These are phyloP conservation scores for Morphnarchus princeps DNA, from an alignment of 2,113 vertebrate species.

Conservation along the genomic window DNA sequence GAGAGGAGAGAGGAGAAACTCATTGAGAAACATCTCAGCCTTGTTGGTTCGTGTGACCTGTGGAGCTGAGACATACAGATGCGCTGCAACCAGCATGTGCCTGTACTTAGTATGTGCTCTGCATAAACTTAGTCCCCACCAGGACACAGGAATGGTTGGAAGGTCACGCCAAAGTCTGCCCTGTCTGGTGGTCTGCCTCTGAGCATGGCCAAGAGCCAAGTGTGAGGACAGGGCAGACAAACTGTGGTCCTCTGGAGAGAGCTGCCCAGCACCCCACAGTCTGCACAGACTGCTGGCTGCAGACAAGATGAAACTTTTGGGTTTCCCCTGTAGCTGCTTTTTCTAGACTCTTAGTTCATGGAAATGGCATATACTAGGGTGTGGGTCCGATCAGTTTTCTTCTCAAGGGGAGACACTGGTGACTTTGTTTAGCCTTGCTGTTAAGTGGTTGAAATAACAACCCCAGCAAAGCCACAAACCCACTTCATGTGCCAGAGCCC, in stretches of 20 bases:
- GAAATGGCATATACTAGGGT: neutral
- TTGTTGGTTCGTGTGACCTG: neutral
- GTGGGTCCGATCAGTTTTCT: neutral
- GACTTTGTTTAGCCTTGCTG: conserved; percentile 8
- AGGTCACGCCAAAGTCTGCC: neutral
- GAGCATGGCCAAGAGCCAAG: neutral
- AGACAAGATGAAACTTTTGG: neutral
- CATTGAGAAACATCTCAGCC: neutral
- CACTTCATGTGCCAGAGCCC: neutral
- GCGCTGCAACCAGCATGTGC: neutral
- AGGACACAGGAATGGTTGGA: neutral
- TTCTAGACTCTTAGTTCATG: neutral
- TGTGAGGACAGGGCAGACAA: neutral
- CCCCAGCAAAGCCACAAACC: neutral
- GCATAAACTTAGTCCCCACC: neutral
- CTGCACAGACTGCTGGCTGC: neutral
- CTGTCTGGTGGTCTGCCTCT: neutral
- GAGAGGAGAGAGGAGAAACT: neutral
- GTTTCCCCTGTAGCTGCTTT: neutral
- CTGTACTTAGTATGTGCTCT: neutral
- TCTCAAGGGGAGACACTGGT: neutral
- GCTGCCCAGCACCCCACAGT: neutral
- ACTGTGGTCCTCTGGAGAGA: neutral
- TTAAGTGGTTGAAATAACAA: neutral
- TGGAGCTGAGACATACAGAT: neutral